These are phyloP conservation scores for Chrysolina oricalcia DNA, from an alignment of 2,888 invertebrate species.

Conservation along the genomic window DNA sequence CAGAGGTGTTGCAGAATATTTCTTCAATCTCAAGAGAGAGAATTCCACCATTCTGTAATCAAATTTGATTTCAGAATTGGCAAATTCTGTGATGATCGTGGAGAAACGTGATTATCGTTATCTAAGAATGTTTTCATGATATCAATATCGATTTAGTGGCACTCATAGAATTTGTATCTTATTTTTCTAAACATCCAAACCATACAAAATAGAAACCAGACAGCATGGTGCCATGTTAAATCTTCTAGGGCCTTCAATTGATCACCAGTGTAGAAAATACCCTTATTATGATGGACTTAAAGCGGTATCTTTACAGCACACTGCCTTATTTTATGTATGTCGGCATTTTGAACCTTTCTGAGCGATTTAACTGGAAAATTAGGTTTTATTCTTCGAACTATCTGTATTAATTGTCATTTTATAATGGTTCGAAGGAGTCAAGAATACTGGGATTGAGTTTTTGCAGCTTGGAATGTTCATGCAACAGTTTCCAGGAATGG, in stretches of 20 bases:
- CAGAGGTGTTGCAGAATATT: no score
- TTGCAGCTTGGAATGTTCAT: conserved; percentile 2
- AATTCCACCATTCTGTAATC: no score
- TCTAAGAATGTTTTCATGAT: no score
- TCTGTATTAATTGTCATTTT: conserved; percentile 31
- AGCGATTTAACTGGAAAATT: conserved; percentile 35
- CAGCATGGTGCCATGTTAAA: conserved; percentile 49
- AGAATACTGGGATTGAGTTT: background rate
- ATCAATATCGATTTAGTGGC: background rate
- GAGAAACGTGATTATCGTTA: no score
- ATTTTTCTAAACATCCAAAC: background rate
- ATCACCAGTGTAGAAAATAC: conserved; percentile 65
- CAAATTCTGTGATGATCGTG: no score
- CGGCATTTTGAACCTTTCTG: conserved; percentile 22
- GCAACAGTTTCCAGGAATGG: background rate
- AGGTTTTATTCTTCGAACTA: conserved; percentile 17
- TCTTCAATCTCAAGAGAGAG: no score
- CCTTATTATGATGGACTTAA: conserved; percentile 60
- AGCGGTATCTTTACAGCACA: conserved; percentile 46
- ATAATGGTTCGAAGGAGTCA: conserved; percentile 28
- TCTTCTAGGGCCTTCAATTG: conserved; percentile 51
- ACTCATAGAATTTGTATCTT: background rate
- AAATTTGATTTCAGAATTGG: no score
- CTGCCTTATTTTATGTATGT: conserved; percentile 7
- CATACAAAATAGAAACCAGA: conserved; percentile 32